Base-by-base conservation (phyloP, 2,797 vertebrate species). In the Sebastes oblongus region DNA sequence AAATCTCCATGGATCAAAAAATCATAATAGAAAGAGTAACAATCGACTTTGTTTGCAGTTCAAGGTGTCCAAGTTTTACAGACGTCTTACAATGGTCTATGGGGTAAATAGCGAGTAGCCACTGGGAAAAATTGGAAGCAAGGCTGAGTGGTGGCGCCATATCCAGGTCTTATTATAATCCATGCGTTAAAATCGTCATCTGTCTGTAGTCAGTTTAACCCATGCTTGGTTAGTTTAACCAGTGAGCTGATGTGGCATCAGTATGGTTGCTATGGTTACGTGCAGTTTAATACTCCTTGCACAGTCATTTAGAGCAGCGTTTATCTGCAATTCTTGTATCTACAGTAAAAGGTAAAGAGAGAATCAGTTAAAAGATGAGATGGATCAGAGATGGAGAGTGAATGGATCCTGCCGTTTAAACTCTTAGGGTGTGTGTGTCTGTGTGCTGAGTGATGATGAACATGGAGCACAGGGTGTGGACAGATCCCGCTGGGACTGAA, bases 371-470 rank as follows among this genome's bases (percentile, higher is more conserved):
- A 32, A 66, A 25, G 58, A 66, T 39, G 62, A 73, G 39, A 56
- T 42, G 16, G 30, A 78, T 61, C 27, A 58, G 39, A 78, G 54
- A 84, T 22, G 25, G 55, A 25, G 75, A 36, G 27, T 72, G 66
- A 82, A 75, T 70, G 64, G 50, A 75, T 77, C 67, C 36, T 65
- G 36, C 59, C 4, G 20, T 68, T 11, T 2, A 42, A 80, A 52
- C 36, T 65, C 39, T 25, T 70, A 36, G 32, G 55, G 67, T 69
- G 75, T 46, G 70, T 46, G 88, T 36, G 36, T 42, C 39, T 46
- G 70, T 54, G 67, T 20, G 16, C 18, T 78, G 89, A 90, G 80
- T 91, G 91, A 92, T 77, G 61, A 83, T 89, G 75, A 87, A 71
- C 82, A 91, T 32, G 72, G 61, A 84, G 54, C 58, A 1, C 20